Evolutionary conservation across 2,797 vertebrate species (phyloP), one percentile per base, ranked within the genome.

Genomic region (Pempheris klunzingeri): DNA sequence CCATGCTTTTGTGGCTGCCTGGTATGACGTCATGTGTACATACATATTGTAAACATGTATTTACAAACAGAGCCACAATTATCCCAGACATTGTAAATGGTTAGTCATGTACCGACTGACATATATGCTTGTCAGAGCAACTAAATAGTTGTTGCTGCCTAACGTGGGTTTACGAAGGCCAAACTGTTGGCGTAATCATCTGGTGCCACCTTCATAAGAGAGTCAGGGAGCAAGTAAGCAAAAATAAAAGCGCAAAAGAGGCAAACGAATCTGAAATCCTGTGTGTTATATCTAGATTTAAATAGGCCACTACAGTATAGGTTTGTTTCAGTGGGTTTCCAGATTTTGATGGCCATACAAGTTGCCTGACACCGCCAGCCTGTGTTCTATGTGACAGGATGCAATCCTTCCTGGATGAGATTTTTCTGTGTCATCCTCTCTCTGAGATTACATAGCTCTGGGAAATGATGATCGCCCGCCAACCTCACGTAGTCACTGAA

Each of bases 361-460:
- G n/a, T 28, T n/a, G 38, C 24, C 15, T 39, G 41, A 71, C 18
- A 39, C 12, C 52, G 15, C 18, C 1, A 49, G 54, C 11, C n/a
- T 13, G 41, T 11, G 30, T 32, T 71, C 49, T 24, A 53, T 34
- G 12, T 30, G 46, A 55, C 28, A 47, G 10, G 38, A 30, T 49
- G 54, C 36, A 12, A 61, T 13, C 38, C 15, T 46, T 24, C 34
- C 30, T 58, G 59, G n/a, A 50, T 69, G 14, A 30, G 26, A 58
- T 71, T 73, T 61, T 47, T 74, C 24, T 58, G 30, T 0, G 12
- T 78, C 61, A 54, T 34, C 15, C 4, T 65, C 17, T 68, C 34
- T 39, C 26, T 50, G 58, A 84, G 60, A 79, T 80, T 61, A 82
- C 81, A 63, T 72, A 41, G 53, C 71, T 61, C 67, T 70, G 79